Conservation (phyloP, 2,113 vertebrate species). For the Xiphophorus hellerii region DNA sequence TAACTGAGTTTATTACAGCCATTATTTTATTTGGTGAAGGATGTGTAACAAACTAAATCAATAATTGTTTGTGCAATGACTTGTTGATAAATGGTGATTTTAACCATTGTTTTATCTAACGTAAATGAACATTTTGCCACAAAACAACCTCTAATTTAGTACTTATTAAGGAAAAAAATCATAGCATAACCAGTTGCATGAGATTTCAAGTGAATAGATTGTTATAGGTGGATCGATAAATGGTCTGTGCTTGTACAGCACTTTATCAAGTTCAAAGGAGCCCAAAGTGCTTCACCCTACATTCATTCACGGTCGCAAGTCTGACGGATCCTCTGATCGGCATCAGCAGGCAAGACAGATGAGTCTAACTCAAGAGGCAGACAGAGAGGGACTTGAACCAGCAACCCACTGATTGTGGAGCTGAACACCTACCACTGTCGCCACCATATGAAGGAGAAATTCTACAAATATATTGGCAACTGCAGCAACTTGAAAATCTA, state of each 20-base stretch:
- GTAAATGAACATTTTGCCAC: slow-evolving; percentile 54
- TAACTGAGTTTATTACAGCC: neutral
- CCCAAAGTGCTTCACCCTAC: no score
- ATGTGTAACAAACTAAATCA: slow-evolving; percentile 3
- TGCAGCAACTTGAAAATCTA: neutral
- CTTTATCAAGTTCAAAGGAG: no score
- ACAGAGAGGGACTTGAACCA: no score
- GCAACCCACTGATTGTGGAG: no score
- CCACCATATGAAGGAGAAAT: neutral
- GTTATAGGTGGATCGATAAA: neutral
- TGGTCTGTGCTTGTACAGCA: no score
- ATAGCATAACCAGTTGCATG: slow-evolving; percentile 59
- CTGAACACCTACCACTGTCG: no score
- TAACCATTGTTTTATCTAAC: slow-evolving; percentile 53
- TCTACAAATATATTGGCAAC: neutral
- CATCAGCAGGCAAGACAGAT: no score
- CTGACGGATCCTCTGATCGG: no score
- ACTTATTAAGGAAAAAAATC: slow-evolving; percentile 58
- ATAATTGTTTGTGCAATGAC: slow-evolving; percentile 7
- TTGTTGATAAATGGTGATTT: slow-evolving; percentile 14
- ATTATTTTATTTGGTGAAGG: slow-evolving; percentile 14
- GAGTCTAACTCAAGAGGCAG: no score
- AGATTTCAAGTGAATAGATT: slow-evolving; percentile 39
- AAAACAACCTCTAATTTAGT: slow-evolving; percentile 65
- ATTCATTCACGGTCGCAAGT: no score